Conservation (phyloP, 2,888 invertebrate genomes). For the Idaea aversata region DNA sequence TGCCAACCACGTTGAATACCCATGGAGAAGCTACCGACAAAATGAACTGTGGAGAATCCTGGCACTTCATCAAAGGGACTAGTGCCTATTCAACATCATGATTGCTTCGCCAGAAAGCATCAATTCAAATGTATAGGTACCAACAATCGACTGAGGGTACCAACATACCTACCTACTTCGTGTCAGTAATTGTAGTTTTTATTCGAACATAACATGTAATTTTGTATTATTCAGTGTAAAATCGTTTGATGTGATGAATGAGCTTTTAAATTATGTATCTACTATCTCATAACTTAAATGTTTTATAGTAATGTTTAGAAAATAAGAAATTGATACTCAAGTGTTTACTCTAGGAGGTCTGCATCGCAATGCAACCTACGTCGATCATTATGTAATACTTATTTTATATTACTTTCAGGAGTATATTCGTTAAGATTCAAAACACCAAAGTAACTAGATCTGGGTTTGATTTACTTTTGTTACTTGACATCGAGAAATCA, state of each 20-base stretch:
- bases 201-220: conserved; percentile 39
- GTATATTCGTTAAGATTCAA: no score
- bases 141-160: conserved; percentile 30
- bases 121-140: conserved; percentile 31
- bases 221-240: conserved; percentile 31
- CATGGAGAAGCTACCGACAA: conserved; percentile 59
- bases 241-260: conserved; percentile 15
- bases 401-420: no score
- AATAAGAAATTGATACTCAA: no score
- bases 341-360: no score
- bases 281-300: no score
- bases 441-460: no score
- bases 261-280: background rate
- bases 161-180: conserved; percentile 40
- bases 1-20: conserved; percentile 58
- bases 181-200: conserved; percentile 45
- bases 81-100: conserved; percentile 62
- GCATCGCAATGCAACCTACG: no score
- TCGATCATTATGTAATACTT: no score
- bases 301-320: no score
- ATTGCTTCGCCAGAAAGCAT: conserved; percentile 53
- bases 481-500: no score
- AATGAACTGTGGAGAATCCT: conserved; percentile 71
- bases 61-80: conserved; percentile 56
- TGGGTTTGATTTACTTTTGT: no score